Evolutionary conservation across 2,888 invertebrate species (phyloP).

Genomic region (Ophion ellenae): DNA sequence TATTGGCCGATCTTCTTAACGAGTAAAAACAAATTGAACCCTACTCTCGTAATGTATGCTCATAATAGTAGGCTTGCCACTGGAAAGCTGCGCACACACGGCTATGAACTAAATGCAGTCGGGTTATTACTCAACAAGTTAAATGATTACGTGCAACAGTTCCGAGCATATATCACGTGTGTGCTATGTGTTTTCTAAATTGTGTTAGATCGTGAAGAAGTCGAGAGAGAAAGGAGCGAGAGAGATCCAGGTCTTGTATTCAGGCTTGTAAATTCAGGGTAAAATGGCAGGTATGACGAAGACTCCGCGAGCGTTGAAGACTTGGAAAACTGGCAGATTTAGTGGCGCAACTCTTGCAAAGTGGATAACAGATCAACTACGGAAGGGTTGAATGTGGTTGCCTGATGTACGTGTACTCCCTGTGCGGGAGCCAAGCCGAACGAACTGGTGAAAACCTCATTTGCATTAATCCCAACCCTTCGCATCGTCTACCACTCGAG

Average conservation of each 20-base stretch:
- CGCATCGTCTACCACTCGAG: slow-evolving; percentile 35
- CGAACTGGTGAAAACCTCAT: slow-evolving; percentile 65
- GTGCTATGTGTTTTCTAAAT: slow-evolving; percentile 41
- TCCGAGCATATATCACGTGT: slow-evolving; percentile 41
- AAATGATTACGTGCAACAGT: slow-evolving; percentile 47
- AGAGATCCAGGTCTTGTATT: slow-evolving; percentile 22
- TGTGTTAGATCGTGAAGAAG: slow-evolving; percentile 38
- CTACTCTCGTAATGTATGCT: slow-evolving; percentile 31
- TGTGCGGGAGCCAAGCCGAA: slow-evolving; percentile 37
- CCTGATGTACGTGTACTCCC: slow-evolving; percentile 13
- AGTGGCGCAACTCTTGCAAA: slow-evolving; percentile 43
- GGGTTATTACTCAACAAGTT: slow-evolving; percentile 52
- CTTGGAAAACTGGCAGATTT: slow-evolving; percentile 48
- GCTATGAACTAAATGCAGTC: slow-evolving; percentile 16
- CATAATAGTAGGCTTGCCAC: slow-evolving; percentile 38
- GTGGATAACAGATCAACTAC: slow-evolving; percentile 38
- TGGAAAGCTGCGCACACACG: neutral
- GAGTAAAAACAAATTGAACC: slow-evolving; percentile 59
- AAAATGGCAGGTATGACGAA: slow-evolving; percentile 31
- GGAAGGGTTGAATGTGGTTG: slow-evolving; percentile 35
- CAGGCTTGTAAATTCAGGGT: slow-evolving; percentile 35
- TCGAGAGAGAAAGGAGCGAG: neutral
- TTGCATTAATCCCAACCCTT: slow-evolving; percentile 65
- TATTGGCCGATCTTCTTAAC: slow-evolving; percentile 57
- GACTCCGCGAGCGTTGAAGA: slow-evolving; percentile 34